These are phyloP conservation scores for Callaeas wilsoni DNA, from an alignment of 2,113 vertebrate species.

Conservation along the genomic window DNA sequence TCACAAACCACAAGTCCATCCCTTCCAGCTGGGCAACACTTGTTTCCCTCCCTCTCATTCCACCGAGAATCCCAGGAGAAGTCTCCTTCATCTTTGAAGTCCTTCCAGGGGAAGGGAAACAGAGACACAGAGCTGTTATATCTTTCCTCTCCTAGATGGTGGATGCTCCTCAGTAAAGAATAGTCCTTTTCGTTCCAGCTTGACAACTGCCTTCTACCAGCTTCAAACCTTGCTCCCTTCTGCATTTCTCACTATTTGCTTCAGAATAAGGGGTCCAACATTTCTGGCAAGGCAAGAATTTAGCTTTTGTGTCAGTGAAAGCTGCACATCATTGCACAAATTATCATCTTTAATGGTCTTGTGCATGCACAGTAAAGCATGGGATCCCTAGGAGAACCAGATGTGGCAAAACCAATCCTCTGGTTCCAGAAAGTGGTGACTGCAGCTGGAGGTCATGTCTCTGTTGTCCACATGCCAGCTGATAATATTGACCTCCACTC, in stretches of 20 bases:
- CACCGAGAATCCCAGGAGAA: background rate
- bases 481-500: rapidly evolving
- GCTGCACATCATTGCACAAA: background rate
- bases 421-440: background rate
- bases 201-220: background rate
- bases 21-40: background rate
- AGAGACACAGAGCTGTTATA: background rate
- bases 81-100: background rate
- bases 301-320: background rate
- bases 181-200: background rate
- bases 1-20: background rate
- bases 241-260: background rate
- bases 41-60: background rate
- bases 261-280: background rate
- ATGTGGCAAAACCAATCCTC: background rate
- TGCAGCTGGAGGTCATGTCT: background rate
- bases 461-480: background rate
- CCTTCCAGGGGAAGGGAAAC: background rate
- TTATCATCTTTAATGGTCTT: background rate
- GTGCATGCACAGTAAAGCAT: background rate
- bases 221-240: background rate
- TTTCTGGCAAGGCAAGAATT: background rate
- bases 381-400: background rate
- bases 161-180: background rate
- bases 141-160: background rate